Evolutionary conservation across 2,888 invertebrate species (phyloP), one percentile per base, ranked within the genome.

Genomic region (Nycteola revayana): DNA sequence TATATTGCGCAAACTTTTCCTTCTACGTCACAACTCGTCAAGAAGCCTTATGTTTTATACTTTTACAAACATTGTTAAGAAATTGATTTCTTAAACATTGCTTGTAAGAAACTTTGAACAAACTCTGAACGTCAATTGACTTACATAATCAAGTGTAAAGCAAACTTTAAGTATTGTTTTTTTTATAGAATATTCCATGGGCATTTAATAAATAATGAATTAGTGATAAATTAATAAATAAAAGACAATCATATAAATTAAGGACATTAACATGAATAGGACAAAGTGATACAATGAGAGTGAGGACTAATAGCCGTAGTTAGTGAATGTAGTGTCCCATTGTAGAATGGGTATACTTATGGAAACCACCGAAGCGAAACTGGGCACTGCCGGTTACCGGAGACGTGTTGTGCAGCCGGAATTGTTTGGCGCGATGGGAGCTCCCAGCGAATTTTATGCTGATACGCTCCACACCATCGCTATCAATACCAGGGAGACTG

Each of bases 301-400:
- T 77, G 75, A 48, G 61, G 51, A 73, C 59, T 56, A 57, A 40
- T 55, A 53, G 45, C 60, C 41, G 53, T 60, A 74, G 63, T 70
- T 78, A 79, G 61, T 56, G 33, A 59, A 59, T 54, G 54, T 56
- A 49, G 54, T 57, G 53, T 52, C 64, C 73, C 71, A 65, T 72
- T 66, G 58, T 84, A 88, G 87, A 78, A 89, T 89, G 89, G 89
- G 87, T 78, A 80, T 83, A 75, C 80, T 80, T 67, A 88, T 86
- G 86, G 87, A 88, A 75, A 63, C 77, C 66, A 69, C 81, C 64
- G 78, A 87, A 70, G 78, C 72, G 62, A 82, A 80, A 71, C 76
- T 80, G 77, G 78, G 76, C 66, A 73, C 75, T 68, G 72, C 71
- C 70, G 70, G 74, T 58, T 75, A 71, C 62, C 67, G 74, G 62